Evolutionary conservation across 1,140 invertebrate species (phyloP).

Genomic region (Drosophila paulistorum): DNA sequence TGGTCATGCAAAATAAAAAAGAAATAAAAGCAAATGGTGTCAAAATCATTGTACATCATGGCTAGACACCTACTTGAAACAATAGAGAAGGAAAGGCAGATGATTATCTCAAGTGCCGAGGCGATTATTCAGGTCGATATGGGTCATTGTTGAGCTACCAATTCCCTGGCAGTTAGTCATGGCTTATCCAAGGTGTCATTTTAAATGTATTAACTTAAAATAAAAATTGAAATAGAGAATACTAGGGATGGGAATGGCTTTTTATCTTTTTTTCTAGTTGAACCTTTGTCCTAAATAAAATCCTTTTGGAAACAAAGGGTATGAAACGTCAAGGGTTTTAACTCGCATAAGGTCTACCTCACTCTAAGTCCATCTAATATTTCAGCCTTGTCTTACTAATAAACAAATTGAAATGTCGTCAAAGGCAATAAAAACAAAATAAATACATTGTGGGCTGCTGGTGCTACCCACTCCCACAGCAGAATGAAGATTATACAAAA

Average conservation of each 20-base stretch:
- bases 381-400: constrained; percentile 6
- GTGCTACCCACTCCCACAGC: background rate
- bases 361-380: background rate
- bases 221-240: too few species aligned
- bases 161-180: too few species aligned
- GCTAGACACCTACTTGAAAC: background rate
- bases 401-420: constrained; percentile 8
- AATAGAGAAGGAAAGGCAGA: background rate
- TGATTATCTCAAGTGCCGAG: background rate
- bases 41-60: constrained; percentile 29
- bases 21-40: constrained; percentile 22
- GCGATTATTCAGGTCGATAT: background rate
- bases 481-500: background rate
- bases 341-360: background rate
- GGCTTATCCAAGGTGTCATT: too few species aligned
- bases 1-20: constrained; percentile 5
- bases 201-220: too few species aligned
- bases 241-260: too few species aligned
- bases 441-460: background rate
- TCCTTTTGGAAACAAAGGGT: too few species aligned
- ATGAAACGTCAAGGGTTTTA: background rate
- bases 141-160: background rate
- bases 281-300: too few species aligned
- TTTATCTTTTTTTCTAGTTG: too few species aligned
- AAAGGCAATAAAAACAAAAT: background rate